Evolutionary conservation across 2,113 vertebrate species (phyloP).

Genomic region (Bos indicus): DNA sequence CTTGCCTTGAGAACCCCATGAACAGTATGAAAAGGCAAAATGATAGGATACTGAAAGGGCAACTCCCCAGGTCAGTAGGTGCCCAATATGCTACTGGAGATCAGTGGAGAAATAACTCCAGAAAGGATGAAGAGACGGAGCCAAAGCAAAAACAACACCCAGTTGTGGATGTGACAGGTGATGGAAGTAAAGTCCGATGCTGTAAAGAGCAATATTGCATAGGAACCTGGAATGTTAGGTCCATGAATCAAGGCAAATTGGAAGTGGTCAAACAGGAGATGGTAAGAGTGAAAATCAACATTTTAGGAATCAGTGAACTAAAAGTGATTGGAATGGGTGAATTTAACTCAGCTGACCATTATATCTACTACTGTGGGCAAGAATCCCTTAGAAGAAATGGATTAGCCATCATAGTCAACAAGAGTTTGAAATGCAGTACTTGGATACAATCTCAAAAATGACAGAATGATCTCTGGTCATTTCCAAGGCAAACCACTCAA

Average conservation of each 20-base stretch:
- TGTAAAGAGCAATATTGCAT: neutral
- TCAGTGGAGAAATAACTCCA: neutral
- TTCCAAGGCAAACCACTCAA: neutral
- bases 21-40: neutral
- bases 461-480: neutral
- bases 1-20: neutral
- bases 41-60: neutral
- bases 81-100: neutral
- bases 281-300: neutral
- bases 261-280: neutral
- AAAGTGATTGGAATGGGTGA: neutral
- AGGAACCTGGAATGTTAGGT: neutral
- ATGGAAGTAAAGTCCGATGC: neutral
- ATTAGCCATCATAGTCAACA: neutral
- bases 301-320: neutral
- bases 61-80: neutral
- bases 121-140: neutral
- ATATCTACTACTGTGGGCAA: neutral
- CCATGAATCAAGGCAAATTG: neutral
- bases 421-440: neutral
- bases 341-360: neutral
- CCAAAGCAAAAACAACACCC: neutral
- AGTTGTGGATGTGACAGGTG: neutral
- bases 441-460: neutral
- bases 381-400: neutral